phyloP scores from a whole-genome alignment of 35 echinoderm and acorn worm genomes.

The Apostichopus japonicus region DNA sequence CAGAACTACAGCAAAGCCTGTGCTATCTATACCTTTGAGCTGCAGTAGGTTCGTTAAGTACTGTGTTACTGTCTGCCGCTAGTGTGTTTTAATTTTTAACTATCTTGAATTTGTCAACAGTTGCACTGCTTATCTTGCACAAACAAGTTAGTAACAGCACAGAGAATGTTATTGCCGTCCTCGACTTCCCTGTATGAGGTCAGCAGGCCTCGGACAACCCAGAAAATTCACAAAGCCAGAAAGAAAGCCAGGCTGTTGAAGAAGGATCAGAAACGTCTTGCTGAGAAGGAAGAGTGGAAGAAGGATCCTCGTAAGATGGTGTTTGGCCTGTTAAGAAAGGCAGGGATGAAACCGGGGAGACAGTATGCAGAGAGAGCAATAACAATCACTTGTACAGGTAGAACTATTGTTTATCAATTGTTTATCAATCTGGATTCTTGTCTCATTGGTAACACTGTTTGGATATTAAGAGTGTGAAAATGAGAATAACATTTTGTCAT shows the following conservation, averaged over 20 bases:
- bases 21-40: too few relatives aligned
- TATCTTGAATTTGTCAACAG: not conserved
- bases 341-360: slow-evolving; percentile 77
- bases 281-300: slow-evolving; percentile 70
- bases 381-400: slow-evolving; percentile 92
- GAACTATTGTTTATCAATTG: too few relatives aligned
- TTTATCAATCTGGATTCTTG: not conserved
- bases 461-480: too few relatives aligned
- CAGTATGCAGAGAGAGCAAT: slow-evolving; percentile 71
- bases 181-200: not conserved
- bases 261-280: slow-evolving; percentile 68
- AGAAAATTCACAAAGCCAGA: slow-evolving; percentile 71
- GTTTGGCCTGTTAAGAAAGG: slow-evolving; percentile 66
- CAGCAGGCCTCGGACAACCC: slow-evolving; percentile 56
- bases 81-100: not conserved
- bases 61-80: not conserved
- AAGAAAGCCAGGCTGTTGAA: slow-evolving; percentile 69
- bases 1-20: too few relatives aligned
- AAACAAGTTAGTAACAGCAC: not conserved
- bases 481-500: too few relatives aligned
- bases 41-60: not conserved
- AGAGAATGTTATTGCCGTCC: slow-evolving; percentile 1
- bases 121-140: not conserved
- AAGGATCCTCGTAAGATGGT: slow-evolving; percentile 69
- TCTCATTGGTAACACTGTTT: too few relatives aligned